Evolutionary conservation across 2,113 vertebrate species (phyloP), one percentile per base, ranked within the genome.

Genomic region (Pangasianodon gigas): DNA sequence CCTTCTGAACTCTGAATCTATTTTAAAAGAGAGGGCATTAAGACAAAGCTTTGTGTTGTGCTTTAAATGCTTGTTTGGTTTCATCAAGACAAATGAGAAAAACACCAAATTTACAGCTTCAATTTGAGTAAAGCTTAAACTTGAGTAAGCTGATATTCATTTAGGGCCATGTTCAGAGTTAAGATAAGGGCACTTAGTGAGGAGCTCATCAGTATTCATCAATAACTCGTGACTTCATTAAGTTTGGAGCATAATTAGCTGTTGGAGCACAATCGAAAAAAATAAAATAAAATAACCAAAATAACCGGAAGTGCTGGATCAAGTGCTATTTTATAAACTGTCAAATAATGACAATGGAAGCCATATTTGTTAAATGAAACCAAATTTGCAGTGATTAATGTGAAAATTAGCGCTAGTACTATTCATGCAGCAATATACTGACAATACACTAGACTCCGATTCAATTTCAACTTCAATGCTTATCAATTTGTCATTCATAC

Each of bases 21-120:
- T 77, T 48, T 52, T 69, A 24, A 75, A 83, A 83, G 14, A 16
- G 5, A 46, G 41, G 13, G 8, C 5, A 56, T 83, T 54, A 84
- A 67, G 41, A 84, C 26, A 16, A 82, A 54, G 8, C 79, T 82
- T 82, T 83, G 51, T 37, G 51, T 52, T 32, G 14, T 24, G 19
- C 3, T 37, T 83, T 83, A 83, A 56, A 94, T 93, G 92, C 92
- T 94, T 87, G 92, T 94, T 92, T 93, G 91, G 91, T 2, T 51
- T 80, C n/a, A 54, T 32, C n/a, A 82, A 21, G 7, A 52, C 11
- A n/a, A 52, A 80, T 80, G 18, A 44, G 19, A 46, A 75, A 19
- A 75, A 19, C 75, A 79, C 41, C 44, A 26, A 48, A 46, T 29
- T 79, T 75, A 21, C 16, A 41, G 37, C 37, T 75, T 19, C 91